Conservation (phyloP, 1,140 invertebrate genomes). For the Galendromus occidentalis region DNA sequence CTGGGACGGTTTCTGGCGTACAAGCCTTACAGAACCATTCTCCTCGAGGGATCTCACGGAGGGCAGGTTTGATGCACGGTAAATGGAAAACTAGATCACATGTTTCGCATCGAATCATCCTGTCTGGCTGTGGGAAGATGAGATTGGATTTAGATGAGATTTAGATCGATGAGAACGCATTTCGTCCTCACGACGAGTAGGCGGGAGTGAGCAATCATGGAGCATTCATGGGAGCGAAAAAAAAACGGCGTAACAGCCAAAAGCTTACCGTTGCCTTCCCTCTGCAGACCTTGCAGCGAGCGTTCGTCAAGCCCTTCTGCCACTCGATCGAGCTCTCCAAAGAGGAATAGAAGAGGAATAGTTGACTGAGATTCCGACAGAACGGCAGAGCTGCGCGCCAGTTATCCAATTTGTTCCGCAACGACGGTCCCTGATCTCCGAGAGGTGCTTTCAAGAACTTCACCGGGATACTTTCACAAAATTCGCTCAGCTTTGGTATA, state of each 20-base stretch:
- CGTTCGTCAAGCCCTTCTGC: not conserved
- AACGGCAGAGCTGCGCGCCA: not conserved
- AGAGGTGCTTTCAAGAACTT: constrained; percentile 1
- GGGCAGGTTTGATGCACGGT: not conserved
- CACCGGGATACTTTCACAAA: not conserved
- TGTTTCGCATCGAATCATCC: not conserved
- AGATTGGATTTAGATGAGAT: not conserved
- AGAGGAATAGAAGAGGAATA: constrained; percentile 8
- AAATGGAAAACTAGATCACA: constrained; percentile 9
- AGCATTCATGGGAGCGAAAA: too few species aligned
- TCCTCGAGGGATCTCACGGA: not conserved
- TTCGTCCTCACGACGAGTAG: too few species aligned
- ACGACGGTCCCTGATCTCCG: not conserved
- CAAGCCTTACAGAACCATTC: not conserved
- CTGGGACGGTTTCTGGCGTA: not conserved
- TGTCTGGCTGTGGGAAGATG: not conserved
- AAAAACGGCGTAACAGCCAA: too few species aligned
- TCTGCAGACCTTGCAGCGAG: not conserved
- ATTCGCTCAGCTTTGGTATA: not conserved
- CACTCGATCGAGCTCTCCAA: not conserved
- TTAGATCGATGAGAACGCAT: too few species aligned
- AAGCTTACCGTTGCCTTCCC: constrained; percentile 1
- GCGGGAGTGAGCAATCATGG: too few species aligned
- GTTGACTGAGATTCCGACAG: not conserved
- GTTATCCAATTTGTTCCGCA: not conserved